Percentiles rank a stretch among this genome's conserved stretches.
These are phyloP conservation scores for Congeria kusceri DNA, from an alignment of 2,888 invertebrate species.

Conservation along the genomic window DNA sequence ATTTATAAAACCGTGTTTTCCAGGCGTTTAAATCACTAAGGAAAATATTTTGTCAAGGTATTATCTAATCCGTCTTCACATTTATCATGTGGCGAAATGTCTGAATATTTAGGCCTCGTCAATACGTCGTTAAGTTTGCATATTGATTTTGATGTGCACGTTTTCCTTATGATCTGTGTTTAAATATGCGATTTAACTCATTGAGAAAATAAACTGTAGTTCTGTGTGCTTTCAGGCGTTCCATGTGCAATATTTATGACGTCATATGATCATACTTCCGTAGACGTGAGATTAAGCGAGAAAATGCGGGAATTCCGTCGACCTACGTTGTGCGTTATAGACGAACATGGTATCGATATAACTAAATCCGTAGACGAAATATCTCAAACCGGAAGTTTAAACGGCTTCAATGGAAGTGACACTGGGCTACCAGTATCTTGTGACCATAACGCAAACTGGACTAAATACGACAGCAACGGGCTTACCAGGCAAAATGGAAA, in stretches of 20 bases:
- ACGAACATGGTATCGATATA: conserved; percentile 90
- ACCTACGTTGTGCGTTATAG: conserved; percentile 58
- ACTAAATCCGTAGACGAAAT: conserved; percentile 9
- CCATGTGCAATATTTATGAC: conserved; percentile 30
- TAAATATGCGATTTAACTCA: no score
- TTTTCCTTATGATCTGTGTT: no score
- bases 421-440: conserved; percentile 9
- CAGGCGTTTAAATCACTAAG: no score
- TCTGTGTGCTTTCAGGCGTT: background rate
- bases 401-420: conserved; percentile 18
- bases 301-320: conserved; percentile 37
- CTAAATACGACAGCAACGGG: conserved; percentile 19
- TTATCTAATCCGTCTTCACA: no score
- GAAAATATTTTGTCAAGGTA: no score
- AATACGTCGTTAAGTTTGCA: no score
- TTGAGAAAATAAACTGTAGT: no score
- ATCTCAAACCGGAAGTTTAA: conserved; percentile 9
- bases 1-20: no score
- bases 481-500: conserved; percentile 14
- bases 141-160: no score
- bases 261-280: conserved; percentile 22
- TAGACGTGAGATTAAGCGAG: conserved; percentile 10
- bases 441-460: conserved; percentile 55
- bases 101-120: no score
- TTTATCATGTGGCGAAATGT: no score